These are phyloP conservation scores for Holothuria scabra DNA, from an alignment of 53 echinoderm and acorn worm genomes.

Conservation along the genomic window DNA sequence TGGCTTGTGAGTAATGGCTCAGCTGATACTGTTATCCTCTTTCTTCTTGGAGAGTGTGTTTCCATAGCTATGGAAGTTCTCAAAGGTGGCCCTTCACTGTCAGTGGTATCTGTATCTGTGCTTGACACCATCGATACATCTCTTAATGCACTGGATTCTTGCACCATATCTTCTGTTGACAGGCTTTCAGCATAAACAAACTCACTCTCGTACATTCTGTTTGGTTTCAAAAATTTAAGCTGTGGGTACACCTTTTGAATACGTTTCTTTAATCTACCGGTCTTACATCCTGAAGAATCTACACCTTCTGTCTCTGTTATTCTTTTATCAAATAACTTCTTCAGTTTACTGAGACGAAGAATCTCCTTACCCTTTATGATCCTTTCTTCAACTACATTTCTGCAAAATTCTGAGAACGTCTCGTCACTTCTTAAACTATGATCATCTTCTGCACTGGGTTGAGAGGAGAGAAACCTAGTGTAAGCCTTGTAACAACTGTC, in stretches of 20 bases:
- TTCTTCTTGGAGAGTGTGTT: not conserved
- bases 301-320: conserved; percentile 40
- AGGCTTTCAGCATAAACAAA: conserved; percentile 40
- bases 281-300: conserved; percentile 43
- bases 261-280: conserved; percentile 49
- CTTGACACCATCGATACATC: too few relatives aligned
- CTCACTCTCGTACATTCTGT: conserved; percentile 41
- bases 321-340: conserved; percentile 20
- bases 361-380: conserved; percentile 25
- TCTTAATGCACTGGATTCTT: too few relatives aligned
- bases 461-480: conserved; percentile 29
- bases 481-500: not conserved
- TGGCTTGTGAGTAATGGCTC: too few relatives aligned
- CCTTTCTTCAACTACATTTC: conserved; percentile 10
- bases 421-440: not conserved
- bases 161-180: conserved; percentile 26
- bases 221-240: conserved; percentile 42
- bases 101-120: too few relatives aligned
- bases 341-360: conserved; percentile 17
- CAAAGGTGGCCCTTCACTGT: too few relatives aligned
- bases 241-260: conserved; percentile 42
- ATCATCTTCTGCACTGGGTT: not conserved
- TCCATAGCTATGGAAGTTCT: too few relatives aligned
- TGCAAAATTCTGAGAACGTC: conserved; percentile 1
- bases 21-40: too few relatives aligned